A percentile compares a stretch with the other conserved stretches of the same genome.
phyloP scores from a whole-genome alignment of 2,113 vertebrate species.

The Melanostigma gelatinosum region DNA sequence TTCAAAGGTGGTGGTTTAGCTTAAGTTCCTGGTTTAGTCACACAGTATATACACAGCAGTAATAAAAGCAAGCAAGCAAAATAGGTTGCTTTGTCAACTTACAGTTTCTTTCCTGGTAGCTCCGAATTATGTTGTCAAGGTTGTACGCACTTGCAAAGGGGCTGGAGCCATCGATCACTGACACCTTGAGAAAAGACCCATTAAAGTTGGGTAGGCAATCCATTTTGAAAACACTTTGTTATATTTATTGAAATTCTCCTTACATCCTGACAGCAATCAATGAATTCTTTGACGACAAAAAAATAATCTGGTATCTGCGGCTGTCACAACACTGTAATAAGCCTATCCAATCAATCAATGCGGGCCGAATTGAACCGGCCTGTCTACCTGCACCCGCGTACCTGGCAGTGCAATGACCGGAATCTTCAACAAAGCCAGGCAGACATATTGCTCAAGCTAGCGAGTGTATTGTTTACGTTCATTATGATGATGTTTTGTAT shows the following conservation, averaged over 20 bases:
- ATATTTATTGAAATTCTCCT: not conserved
- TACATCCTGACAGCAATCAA: not conserved
- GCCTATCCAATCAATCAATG: too few species aligned
- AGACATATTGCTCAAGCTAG: not conserved
- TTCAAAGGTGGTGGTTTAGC: not conserved
- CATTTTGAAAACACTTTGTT: not conserved
- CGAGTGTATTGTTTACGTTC: not conserved
- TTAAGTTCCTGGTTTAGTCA: not conserved
- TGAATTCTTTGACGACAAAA: not conserved
- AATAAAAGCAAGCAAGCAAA: not conserved
- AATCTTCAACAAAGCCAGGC: not conserved
- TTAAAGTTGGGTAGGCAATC: not conserved
- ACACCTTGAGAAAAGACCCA: slow-evolving; percentile 78
- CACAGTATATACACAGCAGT: not conserved
- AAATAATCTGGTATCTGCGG: too few species aligned
- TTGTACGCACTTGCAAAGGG: slow-evolving; percentile 91
- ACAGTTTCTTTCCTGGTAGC: slow-evolving; percentile 92
- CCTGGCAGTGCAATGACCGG: not conserved
- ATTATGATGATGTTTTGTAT: not conserved
- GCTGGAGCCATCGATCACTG: slow-evolving; percentile 89
- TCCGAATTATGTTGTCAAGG: slow-evolving; percentile 85
- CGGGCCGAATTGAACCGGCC: too few species aligned
- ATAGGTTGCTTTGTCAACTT: slow-evolving; percentile 60
- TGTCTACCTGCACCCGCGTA: too few species aligned
- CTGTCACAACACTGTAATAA: too few species aligned